Percentiles rank a stretch among this genome's conserved stretches.
Conservation (phyloP, 2,797 vertebrate genomes). For the Cossypha niveicapilla region DNA sequence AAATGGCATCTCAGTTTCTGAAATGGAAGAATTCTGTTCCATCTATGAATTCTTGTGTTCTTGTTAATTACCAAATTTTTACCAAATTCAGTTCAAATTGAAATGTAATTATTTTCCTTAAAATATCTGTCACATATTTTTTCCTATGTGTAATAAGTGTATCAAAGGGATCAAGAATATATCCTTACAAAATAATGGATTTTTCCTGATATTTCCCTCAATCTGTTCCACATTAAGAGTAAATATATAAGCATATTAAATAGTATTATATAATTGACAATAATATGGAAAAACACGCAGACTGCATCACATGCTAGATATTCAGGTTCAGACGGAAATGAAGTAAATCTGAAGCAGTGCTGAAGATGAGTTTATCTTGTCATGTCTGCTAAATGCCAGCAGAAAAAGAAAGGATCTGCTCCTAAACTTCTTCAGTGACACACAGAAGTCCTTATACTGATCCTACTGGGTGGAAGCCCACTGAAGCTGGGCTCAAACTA, state of each 20-base stretch:
- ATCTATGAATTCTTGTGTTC: neutral
- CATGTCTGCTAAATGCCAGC: fast-evolving
- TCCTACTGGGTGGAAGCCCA: neutral
- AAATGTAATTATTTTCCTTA: neutral
- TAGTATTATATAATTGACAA: neutral
- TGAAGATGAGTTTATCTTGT: neutral
- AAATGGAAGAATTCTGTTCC: neutral
- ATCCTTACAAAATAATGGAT: neutral
- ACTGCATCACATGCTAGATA: neutral
- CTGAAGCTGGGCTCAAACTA: neutral
- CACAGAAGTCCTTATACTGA: neutral
- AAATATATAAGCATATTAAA: neutral
- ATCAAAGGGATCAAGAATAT: neutral
- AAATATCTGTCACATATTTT: neutral
- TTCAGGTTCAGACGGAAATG: neutral
- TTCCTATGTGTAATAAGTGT: neutral
- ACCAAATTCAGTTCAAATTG: neutral
- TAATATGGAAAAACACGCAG: neutral
- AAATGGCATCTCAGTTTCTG: neutral
- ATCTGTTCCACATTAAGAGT: neutral
- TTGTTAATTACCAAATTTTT: neutral
- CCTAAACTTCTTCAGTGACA: neutral
- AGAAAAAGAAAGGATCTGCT: neutral
- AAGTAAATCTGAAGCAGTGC: neutral
- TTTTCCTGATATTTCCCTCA: neutral